Base-by-base conservation (phyloP, 2,113 vertebrate species). In the Brachyhypopomus gauderio region DNA sequence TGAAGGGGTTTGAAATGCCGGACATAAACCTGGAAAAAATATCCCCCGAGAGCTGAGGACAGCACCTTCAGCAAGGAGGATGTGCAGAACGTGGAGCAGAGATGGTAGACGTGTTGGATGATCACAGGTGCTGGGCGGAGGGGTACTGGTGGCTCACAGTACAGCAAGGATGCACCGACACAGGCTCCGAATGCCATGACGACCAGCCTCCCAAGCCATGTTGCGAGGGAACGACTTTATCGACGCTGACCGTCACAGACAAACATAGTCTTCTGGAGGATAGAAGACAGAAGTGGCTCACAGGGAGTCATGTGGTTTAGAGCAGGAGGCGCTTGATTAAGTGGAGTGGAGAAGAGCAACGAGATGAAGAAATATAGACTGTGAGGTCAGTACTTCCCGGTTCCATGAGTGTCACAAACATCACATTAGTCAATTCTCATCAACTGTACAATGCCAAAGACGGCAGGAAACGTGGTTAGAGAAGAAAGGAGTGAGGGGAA, bases 401-500 rank as follows among this genome's bases (percentile, higher is more conserved):
- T 14, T 6, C 59, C 59, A 63, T 19, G 38, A 73, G 78, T 25
- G 55, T 11, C 58, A 20, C 59, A 23, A 55, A 38, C 17, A 34
- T 59, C 17, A 7, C 11, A 74, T 75, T 74, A 80, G 67, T 66
- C 25, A 55, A 11, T 3, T 45, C 62, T 73, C 45, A 74, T 74
- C 45, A 56, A 20, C 41, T 60, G 14, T 23, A 62, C 38, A 12
- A 23, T 20, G 71, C 8, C 30, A 19, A 3, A 22, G 23, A 25
- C 1, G 60, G 60, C n/a, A 19, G 5, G 7, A 38, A 38, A n/a
- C 5, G 3, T 67, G 64, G 14, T 60, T 22, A 25, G 27, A 48
- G 19, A 48, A 48, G 23, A 22, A 41, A 34, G 16, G 12, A 45
- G 14, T 34, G 5, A 27, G 23, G 60, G 23, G 22, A 4, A 63